Evolutionary conservation across 92 coral and sea anemone species (phyloP).

Genomic region (Plumapathes pennacea): DNA sequence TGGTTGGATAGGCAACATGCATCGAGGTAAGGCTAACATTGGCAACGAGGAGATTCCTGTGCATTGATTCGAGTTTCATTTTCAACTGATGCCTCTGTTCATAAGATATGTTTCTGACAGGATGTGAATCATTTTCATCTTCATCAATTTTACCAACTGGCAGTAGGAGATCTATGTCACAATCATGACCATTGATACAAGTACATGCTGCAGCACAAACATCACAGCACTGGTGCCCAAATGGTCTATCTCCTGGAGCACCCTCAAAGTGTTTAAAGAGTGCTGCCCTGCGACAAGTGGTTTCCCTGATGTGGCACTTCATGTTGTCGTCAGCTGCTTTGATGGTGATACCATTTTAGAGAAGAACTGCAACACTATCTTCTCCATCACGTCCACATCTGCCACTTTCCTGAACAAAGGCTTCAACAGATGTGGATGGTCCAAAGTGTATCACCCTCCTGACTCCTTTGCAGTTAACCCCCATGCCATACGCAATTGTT

Average conservation of each 20-base stretch:
- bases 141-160: too few relatives aligned
- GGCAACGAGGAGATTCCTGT: too few relatives aligned
- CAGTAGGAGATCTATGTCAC: slow-evolving; percentile 37
- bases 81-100: too few relatives aligned
- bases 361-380: slow-evolving; percentile 28
- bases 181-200: slow-evolving; percentile 9
- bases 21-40: too few relatives aligned
- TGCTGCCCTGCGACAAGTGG: slow-evolving; percentile 13
- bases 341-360: slow-evolving; percentile 28
- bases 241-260: slow-evolving; percentile 2
- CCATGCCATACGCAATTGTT: slow-evolving; percentile 33
- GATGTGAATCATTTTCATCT: too few relatives aligned
- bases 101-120: too few relatives aligned
- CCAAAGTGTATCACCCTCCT: slow-evolving; percentile 49
- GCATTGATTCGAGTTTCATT: too few relatives aligned
- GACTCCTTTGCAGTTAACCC: slow-evolving; percentile 33
- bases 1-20: too few relatives aligned
- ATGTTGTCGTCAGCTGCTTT: slow-evolving; percentile 27
- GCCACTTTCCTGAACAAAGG: slow-evolving; percentile 39
- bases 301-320: slow-evolving; percentile 32
- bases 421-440: slow-evolving; percentile 46
- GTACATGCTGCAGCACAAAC: slow-evolving; percentile 16
- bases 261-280: slow-evolving; percentile 14
- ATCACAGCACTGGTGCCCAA: slow-evolving; percentile 39
- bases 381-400: slow-evolving; percentile 34